phyloP scores from a whole-genome alignment of 2,888 invertebrate genomes.

The Coleophora flavipennella region DNA sequence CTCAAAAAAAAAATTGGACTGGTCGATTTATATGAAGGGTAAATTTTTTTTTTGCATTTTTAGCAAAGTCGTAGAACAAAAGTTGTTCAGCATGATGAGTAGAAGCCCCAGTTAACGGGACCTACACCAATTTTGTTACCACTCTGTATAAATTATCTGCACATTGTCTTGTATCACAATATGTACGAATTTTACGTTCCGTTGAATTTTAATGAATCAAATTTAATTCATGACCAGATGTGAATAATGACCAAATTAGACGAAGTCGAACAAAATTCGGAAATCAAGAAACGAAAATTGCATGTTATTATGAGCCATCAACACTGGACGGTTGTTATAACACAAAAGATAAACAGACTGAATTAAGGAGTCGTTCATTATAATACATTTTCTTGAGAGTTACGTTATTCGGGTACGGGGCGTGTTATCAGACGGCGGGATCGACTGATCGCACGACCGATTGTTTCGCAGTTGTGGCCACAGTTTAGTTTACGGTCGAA shows the following conservation, averaged over 20 bases:
- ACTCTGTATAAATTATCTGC: too few relatives aligned
- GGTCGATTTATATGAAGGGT: too few relatives aligned
- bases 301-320: constrained; percentile 67
- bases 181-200: constrained; percentile 5
- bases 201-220: background rate
- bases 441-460: constrained; percentile 48
- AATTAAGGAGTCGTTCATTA: constrained; percentile 66
- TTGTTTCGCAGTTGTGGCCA: constrained; percentile 45
- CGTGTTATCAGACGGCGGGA: constrained; percentile 45
- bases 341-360: constrained; percentile 66
- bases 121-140: too few relatives aligned
- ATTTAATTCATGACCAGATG: constrained; percentile 44
- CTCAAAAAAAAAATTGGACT: too few relatives aligned
- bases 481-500: constrained; percentile 13
- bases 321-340: constrained; percentile 63
- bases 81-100: too few relatives aligned
- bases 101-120: too few relatives aligned
- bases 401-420: constrained; percentile 50
- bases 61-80: too few relatives aligned
- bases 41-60: too few relatives aligned
- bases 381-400: constrained; percentile 60
- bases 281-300: constrained; percentile 64
- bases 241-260: constrained; percentile 53
- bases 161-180: too few relatives aligned
- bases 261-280: constrained; percentile 57